Base-by-base conservation (phyloP, 2,113 vertebrate species). In the Lycocorax pyrrhopterus region DNA sequence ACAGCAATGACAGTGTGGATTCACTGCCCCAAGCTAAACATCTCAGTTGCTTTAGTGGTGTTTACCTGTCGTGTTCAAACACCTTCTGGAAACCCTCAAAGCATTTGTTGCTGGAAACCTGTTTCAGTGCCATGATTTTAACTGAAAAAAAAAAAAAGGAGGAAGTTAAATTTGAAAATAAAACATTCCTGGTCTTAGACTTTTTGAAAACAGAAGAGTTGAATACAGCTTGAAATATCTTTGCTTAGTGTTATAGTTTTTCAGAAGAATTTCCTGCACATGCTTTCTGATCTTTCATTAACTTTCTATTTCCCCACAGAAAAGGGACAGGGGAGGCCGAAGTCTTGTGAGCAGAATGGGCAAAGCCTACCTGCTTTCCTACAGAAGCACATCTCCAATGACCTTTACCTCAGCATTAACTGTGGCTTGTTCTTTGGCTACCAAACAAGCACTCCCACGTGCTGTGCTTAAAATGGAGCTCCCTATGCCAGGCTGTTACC, bases 51-150 rank as follows among this genome's bases (percentile, higher is more conserved):
- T 62, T 89, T 79, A 76, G 63, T 60, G 60, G 59, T 17, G 43
- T 56, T 97, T 97, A 99, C 99, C 99, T 99, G 93, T 99, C 99
- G 35, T 99, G 99, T 93, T 99, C 99, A 88, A 99, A 99, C 32
- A 99, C 99, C 93, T 99, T 99, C 98, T 99, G 99, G 92, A 98
- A 98, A n/a, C 99, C 99, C 5, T 98, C 99, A 33, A 98, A 98
- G 72, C 99, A 99, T 92, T 98, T 99, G 96, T 98, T 99, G 96
- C 98, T 99, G 67, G 99, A 99, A 95, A 99, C 96, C 56, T 99
- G 98, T 16, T 98, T 99, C 95, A 99, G 93, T 1, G 99, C 98
- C 99, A 99, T 99, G 47, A 59, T 96, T 89, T 86, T 49, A 87
- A 87, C 96, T 98, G 47, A 26, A 29, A 58, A 37, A 12, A 81